A percentile compares a stretch with the other conserved stretches of the same genome.
These are phyloP conservation scores for Hiodon alosoides DNA, from an alignment of 2,113 vertebrate species.

Conservation along the genomic window DNA sequence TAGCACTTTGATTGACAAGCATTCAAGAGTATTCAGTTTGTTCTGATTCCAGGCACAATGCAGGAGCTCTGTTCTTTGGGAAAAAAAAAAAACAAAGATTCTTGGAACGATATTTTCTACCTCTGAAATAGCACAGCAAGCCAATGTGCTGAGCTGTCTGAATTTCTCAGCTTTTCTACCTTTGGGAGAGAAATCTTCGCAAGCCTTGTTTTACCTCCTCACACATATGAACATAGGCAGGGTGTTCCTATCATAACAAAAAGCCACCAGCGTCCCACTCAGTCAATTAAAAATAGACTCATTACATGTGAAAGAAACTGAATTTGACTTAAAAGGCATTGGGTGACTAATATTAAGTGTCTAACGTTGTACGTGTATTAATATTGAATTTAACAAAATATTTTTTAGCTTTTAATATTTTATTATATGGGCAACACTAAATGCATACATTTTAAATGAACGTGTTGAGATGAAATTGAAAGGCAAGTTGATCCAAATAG, in stretches of 20 bases:
- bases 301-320: background rate
- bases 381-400: background rate
- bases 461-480: background rate
- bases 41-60: background rate
- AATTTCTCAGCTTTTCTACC: background rate
- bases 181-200: background rate
- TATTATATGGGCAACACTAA: background rate
- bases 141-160: background rate
- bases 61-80: background rate
- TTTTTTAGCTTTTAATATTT: background rate
- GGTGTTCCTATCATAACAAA: background rate
- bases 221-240: background rate
- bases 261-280: background rate
- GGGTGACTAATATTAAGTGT: background rate
- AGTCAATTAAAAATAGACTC: background rate
- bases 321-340: background rate
- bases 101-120: background rate
- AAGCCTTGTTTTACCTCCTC: background rate
- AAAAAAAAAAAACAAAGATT: background rate
- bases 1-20: background rate
- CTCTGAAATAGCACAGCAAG: constrained; percentile 10
- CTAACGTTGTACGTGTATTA: constrained; percentile 5
- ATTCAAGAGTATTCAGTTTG: background rate
- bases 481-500: background rate
- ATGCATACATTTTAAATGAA: background rate